Percentiles rank a stretch among this genome's conserved stretches.
Evolutionary conservation across 2,888 invertebrate genomes (phyloP).

Genomic region (Hetaerina titia): DNA sequence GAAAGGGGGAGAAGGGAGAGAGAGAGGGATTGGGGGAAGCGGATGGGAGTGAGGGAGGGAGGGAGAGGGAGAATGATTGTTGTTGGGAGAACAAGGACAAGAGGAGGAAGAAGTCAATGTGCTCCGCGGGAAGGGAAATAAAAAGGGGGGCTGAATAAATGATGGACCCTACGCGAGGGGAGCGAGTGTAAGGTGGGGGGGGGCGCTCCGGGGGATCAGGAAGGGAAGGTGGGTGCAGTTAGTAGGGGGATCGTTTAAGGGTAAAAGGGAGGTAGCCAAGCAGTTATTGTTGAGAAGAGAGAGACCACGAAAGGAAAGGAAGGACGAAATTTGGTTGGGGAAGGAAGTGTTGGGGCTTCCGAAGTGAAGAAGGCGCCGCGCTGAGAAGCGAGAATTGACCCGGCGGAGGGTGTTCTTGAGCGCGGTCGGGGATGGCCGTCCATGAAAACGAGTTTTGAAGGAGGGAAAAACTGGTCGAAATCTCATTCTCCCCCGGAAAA

Average conservation of each 20-base stretch:
- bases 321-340: background rate
- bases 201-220: background rate
- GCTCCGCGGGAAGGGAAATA: conserved; percentile 34
- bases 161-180: background rate
- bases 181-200: background rate
- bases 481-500: too few species aligned
- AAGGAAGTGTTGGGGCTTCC: background rate
- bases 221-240: background rate
- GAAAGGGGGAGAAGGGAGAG: background rate
- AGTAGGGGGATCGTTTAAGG: background rate
- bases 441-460: too few species aligned
- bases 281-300: background rate
- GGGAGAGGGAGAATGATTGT: background rate
- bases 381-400: too few species aligned
- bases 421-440: too few species aligned
- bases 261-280: background rate
- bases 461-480: too few species aligned
- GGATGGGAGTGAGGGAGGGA: too few species aligned
- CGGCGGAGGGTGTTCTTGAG: too few species aligned
- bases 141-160: conserved; percentile 59
- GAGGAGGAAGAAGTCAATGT: background rate
- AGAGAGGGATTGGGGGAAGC: background rate
- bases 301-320: background rate
- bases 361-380: background rate
- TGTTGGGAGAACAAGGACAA: background rate